A percentile compares a stretch with the other conserved stretches of the same genome.
These are phyloP conservation scores for Setipinna tenuifilis DNA, from an alignment of 2,797 vertebrate species.

Conservation along the genomic window DNA sequence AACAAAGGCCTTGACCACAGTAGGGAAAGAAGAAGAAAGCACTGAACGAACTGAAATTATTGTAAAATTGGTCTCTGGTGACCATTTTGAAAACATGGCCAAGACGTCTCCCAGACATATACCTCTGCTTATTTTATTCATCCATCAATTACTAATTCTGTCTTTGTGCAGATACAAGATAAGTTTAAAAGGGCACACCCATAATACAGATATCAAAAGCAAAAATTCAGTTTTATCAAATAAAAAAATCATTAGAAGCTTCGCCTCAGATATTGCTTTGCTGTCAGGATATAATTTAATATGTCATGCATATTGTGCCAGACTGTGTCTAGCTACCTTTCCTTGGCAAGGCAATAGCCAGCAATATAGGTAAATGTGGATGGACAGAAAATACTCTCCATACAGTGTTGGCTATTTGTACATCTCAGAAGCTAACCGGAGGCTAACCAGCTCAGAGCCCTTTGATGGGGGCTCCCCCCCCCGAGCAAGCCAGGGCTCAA, in stretches of 20 bases:
- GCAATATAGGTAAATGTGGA: not conserved
- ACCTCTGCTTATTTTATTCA: too few species aligned
- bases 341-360: not conserved
- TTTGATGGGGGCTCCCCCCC: not conserved
- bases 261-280: not conserved
- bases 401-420: not conserved
- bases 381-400: not conserved
- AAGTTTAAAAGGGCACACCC: not conserved
- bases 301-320: not conserved
- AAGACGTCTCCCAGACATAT: not conserved
- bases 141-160: too few species aligned
- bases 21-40: conserved; percentile 8
- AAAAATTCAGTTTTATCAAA: not conserved
- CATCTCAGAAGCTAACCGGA: not conserved
- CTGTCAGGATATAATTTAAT: not conserved
- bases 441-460: conserved; percentile 12
- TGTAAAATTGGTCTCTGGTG: not conserved
- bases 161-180: not conserved
- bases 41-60: not conserved
- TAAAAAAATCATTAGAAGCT: not conserved
- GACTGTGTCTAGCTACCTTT: not conserved
- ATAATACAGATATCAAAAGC: not conserved
- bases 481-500: conserved; percentile 18
- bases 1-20: conserved; percentile 37
- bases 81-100: not conserved